A percentile compares a stretch with the other conserved stretches of the same genome.
Evolutionary conservation across 2,113 vertebrate genomes (phyloP).

Genomic region (Origma solitaria): DNA sequence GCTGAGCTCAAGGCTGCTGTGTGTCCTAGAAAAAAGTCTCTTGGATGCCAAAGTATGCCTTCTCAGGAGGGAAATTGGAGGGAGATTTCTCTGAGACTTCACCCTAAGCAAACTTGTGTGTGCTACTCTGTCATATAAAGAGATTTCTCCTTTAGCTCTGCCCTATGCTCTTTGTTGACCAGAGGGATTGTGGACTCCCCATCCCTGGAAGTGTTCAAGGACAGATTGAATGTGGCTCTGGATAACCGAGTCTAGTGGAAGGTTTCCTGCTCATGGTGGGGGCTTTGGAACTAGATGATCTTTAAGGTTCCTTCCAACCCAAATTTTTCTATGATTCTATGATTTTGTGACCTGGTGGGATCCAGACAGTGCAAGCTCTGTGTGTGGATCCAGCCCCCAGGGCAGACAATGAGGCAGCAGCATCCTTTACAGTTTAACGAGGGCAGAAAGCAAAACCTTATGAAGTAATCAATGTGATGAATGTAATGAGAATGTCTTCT

Average conservation of each 20-base stretch:
- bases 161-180: background rate
- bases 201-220: background rate
- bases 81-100: background rate
- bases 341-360: background rate
- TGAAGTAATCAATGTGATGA: background rate
- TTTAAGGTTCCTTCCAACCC: background rate
- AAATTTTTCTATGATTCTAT: background rate
- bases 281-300: background rate
- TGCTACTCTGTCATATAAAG: background rate
- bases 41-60: background rate
- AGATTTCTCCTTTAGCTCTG: background rate
- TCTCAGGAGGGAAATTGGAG: background rate
- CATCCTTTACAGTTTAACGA: rapidly evolving
- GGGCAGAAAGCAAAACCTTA: background rate
- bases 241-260: background rate
- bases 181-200: background rate
- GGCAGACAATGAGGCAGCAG: background rate
- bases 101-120: background rate
- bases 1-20: background rate
- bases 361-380: rapidly evolving
- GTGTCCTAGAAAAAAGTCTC: background rate
- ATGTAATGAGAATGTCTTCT: background rate
- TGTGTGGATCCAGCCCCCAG: background rate
- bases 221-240: background rate
- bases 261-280: background rate